A percentile compares a stretch with the other conserved stretches of the same genome.
Evolutionary conservation across 2,888 invertebrate genomes (phyloP).

Genomic region (Pyrrhia umbra): DNA sequence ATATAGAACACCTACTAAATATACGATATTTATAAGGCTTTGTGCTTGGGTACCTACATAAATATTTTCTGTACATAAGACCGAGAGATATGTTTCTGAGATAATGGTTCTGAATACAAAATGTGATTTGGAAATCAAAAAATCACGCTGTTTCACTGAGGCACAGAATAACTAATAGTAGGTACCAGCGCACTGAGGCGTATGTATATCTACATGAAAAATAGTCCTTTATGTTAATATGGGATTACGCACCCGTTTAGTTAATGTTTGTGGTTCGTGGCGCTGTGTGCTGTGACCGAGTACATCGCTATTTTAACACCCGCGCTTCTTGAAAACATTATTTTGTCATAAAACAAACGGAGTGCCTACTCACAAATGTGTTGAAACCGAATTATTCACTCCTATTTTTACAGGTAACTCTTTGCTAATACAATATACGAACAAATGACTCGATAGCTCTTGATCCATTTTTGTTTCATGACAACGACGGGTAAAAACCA

Average conservation of each 20-base stretch:
- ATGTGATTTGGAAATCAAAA: background rate
- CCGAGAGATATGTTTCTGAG: conserved; percentile 1
- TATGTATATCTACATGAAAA: background rate
- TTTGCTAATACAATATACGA: background rate
- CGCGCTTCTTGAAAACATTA: conserved; percentile 20
- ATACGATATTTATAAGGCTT: background rate
- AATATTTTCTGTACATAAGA: conserved; percentile 15
- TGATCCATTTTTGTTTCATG: background rate
- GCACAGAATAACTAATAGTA: background rate
- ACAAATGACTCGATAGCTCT: background rate
- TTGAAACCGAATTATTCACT: conserved; percentile 1
- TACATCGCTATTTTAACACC: conserved; percentile 37
- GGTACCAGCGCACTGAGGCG: no score
- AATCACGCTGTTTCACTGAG: conserved; percentile 2
- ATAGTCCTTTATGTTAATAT: conserved; percentile 33
- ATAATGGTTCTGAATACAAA: conserved; percentile 42
- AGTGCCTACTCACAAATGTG: conserved; percentile 2
- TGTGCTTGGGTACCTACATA: background rate
- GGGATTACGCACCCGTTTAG: conserved; percentile 30
- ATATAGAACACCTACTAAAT: conserved; percentile 1
- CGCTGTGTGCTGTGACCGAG: conserved; percentile 24
- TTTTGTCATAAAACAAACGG: conserved; percentile 34
- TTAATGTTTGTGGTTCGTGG: conserved; percentile 35
- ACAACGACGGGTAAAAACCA: conserved; percentile 3
- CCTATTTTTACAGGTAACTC: conserved; percentile 3